These are phyloP conservation scores for Anadara kagoshimensis DNA, from an alignment of 1,140 invertebrate species.

Conservation along the genomic window DNA sequence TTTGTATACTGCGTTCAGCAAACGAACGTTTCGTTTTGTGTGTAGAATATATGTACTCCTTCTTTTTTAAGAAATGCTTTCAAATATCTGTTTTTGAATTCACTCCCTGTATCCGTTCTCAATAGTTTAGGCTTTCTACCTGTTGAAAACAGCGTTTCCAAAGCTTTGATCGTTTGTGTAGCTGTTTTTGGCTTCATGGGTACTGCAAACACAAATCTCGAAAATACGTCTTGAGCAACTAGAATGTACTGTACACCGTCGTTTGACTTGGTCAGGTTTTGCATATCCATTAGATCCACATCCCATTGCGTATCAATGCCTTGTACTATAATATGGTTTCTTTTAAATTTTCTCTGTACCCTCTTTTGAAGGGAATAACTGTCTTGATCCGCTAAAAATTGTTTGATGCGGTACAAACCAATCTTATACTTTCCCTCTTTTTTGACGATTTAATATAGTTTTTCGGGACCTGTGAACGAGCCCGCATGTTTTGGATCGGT, in stretches of 20 bases:
- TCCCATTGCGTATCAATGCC: constrained; percentile 35
- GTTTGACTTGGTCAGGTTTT: constrained; percentile 32
- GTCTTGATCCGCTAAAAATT: constrained; percentile 25
- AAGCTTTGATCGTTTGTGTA: background rate
- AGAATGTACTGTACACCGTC: constrained; percentile 31
- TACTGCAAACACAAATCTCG: constrained; percentile 23
- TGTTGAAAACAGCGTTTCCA: constrained; percentile 8
- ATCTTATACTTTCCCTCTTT: constrained; percentile 31
- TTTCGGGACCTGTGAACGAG: constrained; percentile 18
- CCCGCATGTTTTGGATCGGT: constrained; percentile 17
- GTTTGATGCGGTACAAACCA: constrained; percentile 10
- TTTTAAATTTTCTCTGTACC: constrained; percentile 14
- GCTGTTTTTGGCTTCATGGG: constrained; percentile 29
- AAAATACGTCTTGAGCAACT: constrained; percentile 37
- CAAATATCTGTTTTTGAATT: constrained; percentile 22
- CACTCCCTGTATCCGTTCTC: constrained; percentile 28
- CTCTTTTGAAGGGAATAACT: constrained; percentile 22
- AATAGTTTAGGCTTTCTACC: constrained; percentile 16
- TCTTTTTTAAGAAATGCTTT: constrained; percentile 1
- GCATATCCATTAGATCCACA: constrained; percentile 26
- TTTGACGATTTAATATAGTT: constrained; percentile 27
- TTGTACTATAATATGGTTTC: constrained; percentile 18
- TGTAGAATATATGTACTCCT: constrained; percentile 20
- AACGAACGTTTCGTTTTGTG: constrained; percentile 31
- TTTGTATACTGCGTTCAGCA: constrained; percentile 1